Conservation (phyloP, 2,113 vertebrate genomes). For the Chlorodrepanis virens region DNA sequence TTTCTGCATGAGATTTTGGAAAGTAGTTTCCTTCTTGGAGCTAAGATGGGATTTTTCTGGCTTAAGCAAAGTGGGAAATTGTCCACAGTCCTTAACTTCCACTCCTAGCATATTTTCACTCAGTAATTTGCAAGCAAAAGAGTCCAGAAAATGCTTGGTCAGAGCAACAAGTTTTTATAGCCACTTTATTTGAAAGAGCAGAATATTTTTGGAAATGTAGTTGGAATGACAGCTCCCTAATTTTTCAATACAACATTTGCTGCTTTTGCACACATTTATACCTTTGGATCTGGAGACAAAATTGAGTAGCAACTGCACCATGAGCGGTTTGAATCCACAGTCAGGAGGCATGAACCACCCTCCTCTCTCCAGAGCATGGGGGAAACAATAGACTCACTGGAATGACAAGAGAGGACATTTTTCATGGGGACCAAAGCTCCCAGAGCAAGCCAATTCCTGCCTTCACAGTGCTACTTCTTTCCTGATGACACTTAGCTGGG, state of each 20-base stretch:
- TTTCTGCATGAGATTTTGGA: conserved; percentile 51
- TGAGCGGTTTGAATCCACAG: not conserved
- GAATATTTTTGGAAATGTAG: conserved; percentile 6
- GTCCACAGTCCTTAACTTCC: conserved; percentile 24
- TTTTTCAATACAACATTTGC: not conserved
- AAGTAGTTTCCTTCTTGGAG: conserved; percentile 50
- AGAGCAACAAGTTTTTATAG: conserved; percentile 11
- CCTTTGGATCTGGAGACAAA: not conserved
- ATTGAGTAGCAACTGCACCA: not conserved
- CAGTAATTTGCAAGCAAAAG: conserved; percentile 36
- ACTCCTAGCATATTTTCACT: conserved; percentile 28
- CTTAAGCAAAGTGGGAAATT: conserved; percentile 16
- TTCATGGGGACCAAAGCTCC: not conserved
- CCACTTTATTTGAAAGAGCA: conserved; percentile 4
- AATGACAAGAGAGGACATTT: not conserved
- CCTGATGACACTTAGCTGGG: conserved; percentile 54
- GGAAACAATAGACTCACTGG: not conserved
- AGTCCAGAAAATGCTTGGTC: not conserved
- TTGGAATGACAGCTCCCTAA: not conserved
- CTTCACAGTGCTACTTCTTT: conserved; percentile 10
- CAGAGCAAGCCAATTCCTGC: not conserved
- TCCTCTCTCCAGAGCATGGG: not conserved
- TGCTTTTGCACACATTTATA: not conserved
- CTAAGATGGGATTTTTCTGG: conserved; percentile 34
- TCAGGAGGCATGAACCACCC: not conserved